phyloP scores from a whole-genome alignment of 2,113 vertebrate species.

The Cephalopterus ornatus region DNA sequence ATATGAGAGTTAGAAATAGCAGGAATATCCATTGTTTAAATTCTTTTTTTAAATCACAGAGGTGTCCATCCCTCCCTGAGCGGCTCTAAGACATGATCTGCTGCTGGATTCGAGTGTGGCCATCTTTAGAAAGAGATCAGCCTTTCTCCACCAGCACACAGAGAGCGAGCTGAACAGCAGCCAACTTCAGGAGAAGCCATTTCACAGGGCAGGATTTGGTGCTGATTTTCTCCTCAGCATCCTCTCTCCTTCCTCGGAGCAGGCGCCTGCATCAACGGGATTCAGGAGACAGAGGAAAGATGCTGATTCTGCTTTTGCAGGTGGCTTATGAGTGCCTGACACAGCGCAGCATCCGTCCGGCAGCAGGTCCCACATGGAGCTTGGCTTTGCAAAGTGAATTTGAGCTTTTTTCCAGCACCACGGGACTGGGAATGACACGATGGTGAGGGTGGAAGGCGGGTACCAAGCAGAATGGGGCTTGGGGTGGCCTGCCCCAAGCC shows the following conservation, averaged over 20 bases:
- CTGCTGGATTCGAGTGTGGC: background rate
- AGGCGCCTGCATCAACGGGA: background rate
- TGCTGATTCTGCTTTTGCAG: background rate
- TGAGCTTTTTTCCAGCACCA: background rate
- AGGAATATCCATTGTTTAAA: background rate
- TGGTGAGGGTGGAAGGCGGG: background rate
- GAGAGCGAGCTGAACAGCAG: background rate
- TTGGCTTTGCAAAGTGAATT: background rate
- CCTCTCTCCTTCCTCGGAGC: background rate
- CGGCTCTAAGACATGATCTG: background rate
- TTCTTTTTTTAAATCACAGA: background rate
- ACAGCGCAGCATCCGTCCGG: background rate
- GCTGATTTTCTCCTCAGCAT: background rate
- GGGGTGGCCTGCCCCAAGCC: background rate
- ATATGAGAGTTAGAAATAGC: background rate
- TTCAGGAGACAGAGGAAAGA: background rate
- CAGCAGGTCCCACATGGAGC: background rate
- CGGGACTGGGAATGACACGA: background rate
- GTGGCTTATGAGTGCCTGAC: background rate
- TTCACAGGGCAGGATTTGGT: background rate
- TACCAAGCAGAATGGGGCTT: background rate
- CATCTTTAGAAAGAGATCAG: background rate
- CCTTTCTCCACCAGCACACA: background rate
- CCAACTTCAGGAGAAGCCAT: slow-evolving; percentile 22
- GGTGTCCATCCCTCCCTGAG: background rate